Base-by-base conservation (phyloP, 53 echinoderm and acorn worm genomes). In the Arbacia lixula region DNA sequence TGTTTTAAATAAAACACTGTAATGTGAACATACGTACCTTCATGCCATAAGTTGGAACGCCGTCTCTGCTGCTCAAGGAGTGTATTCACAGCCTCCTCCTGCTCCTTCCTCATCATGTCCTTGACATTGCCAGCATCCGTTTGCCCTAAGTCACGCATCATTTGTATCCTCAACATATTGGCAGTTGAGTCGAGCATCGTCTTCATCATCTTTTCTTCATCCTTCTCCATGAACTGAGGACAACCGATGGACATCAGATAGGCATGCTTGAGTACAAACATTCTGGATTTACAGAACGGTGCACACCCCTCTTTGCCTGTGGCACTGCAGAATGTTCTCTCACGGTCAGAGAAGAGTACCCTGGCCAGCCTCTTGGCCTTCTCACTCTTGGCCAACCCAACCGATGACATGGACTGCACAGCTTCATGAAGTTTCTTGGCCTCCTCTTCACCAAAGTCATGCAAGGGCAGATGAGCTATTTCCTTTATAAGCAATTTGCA, bases 241-340 rank as follows among this genome's bases (percentile, higher is more conserved):
- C 34, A 42, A 27, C 53, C 53, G 20, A 74, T 33, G 14, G 74
- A 25, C 11, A 16, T 12, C 9, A 31, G 17, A 52, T 53, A 74
- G 12, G 74, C 74, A 53, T 74, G 74, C 53, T 53, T 8, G 5
- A 74, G 50, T 33, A 74, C 74, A 33, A 32, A 74, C 52, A 74
- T 26, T 12, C 53, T 74, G 12, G 74, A 74, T 34, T 74, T 51
- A 34, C 74, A 74, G 53, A 74, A 74, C 19, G 74, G 74, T 33
- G 74, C 53, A 20, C 30, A 74, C 17, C 74, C 74, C 19, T 32
- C 1, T 53, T 74, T 74, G 16, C 74, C 74, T 34, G 74, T 74
- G 53, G 74, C 74, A 53, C 74, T 74, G 74, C 74, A 74, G 74
- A 74, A 74, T 31, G 74, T 52, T 14, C 74, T 42, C 21, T 74